phyloP scores from a whole-genome alignment of 2,113 vertebrate species.

The Paralichthys olivaceus region DNA sequence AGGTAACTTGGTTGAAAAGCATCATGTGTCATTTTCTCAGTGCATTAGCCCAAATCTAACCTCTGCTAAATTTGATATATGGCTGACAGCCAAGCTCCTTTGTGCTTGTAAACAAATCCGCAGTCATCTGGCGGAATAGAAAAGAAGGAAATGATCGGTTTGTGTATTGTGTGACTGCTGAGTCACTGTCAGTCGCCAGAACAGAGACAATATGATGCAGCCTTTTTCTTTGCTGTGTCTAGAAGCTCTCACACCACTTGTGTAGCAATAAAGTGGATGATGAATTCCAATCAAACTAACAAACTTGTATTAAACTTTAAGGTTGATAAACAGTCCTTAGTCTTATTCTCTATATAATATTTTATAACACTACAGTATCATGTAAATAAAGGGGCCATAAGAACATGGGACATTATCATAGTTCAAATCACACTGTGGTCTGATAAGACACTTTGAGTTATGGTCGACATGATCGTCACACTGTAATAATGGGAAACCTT shows the following conservation, averaged over 20 bases:
- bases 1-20: neutral
- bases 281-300: neutral
- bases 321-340: too few relatives aligned
- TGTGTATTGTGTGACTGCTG: constrained; percentile 22
- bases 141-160: constrained; percentile 13
- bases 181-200: constrained; percentile 61
- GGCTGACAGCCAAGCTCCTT: constrained; percentile 22
- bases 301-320: too few relatives aligned
- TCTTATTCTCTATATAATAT: too few relatives aligned
- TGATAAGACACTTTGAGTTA: too few relatives aligned
- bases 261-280: neutral
- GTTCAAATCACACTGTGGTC: too few relatives aligned
- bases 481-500: too few relatives aligned
- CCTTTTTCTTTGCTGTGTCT: neutral
- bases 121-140: neutral
- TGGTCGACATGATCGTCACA: too few relatives aligned
- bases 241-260: too few relatives aligned
- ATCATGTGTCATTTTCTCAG: neutral
- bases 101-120: constrained; percentile 33
- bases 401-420: too few relatives aligned
- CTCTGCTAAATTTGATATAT: neutral
- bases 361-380: too few relatives aligned
- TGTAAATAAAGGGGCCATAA: too few relatives aligned
- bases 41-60: neutral
- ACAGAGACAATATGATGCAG: neutral